Evolutionary conservation across 2,888 invertebrate species (phyloP).

Genomic region (Rotaria sp.): DNA sequence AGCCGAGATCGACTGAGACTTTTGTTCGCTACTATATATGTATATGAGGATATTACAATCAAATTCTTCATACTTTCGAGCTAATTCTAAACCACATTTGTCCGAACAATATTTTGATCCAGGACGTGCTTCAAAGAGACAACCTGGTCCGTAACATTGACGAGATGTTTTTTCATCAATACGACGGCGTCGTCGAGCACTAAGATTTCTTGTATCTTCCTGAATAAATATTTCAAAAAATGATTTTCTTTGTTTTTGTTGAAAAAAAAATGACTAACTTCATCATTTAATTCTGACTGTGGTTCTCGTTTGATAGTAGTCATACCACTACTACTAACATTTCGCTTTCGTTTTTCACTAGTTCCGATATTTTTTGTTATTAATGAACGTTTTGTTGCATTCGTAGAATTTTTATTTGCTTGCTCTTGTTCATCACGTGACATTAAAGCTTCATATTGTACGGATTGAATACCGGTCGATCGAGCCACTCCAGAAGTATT

Average conservation of each 20-base stretch:
- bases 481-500: neutral
- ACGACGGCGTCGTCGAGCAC: neutral
- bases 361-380: neutral
- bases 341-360: neutral
- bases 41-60: slow-evolving; percentile 28
- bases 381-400: neutral
- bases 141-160: slow-evolving; percentile 86
- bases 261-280: neutral
- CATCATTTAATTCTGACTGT: neutral
- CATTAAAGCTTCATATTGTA: neutral
- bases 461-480: neutral
- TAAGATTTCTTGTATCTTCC: neutral
- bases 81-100: slow-evolving; percentile 79
- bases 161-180: neutral
- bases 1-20: no score
- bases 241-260: neutral
- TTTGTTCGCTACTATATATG: no score
- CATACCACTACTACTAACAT: neutral
- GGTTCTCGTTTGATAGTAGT: neutral
- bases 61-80: slow-evolving; percentile 63
- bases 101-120: slow-evolving; percentile 88
- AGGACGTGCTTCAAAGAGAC: slow-evolving; percentile 68
- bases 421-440: neutral
- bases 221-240: neutral
- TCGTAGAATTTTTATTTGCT: neutral